Base-by-base conservation (phyloP, 2,113 vertebrate species). In the Leptosomus discolor region DNA sequence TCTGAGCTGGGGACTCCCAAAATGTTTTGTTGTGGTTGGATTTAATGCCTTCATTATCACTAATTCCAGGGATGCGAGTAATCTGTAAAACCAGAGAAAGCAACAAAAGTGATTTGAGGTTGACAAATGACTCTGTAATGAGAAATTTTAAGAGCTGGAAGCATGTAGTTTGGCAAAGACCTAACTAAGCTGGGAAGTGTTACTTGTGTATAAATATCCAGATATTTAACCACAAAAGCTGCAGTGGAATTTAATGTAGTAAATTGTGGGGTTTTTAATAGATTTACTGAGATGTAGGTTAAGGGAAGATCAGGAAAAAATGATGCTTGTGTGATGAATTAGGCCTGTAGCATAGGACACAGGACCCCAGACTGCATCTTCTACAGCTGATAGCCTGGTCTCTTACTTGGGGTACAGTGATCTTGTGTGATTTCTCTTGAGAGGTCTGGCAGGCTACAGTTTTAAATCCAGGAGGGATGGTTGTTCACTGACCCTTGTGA, bases 1-100 rank as follows among this genome's bases (percentile, higher is more conserved):
- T 57, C 50, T 90, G 41, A 90, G 26, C 64, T 45, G 32, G 6
- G 12, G 7, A 63, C 27, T 81, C 41, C 6, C 20, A 57, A 26
- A 64, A 45, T 77, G 45, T 60, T 89, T 56, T 61, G 10, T 43
- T 88, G 41, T 61, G 50, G 20, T 48, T 70, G 23, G 39, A 56
- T 92, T 71, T 79, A 95, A 46, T 92, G 34, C 18, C 24, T 85
- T 85, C 20, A 7, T 94, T 91, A 65, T n/a, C 84, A 46, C 39
- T 54, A 12, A 45, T 77, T 89, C 53, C 21, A 78, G 65, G 73
- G 30, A 37, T 80, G 9, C 30, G 50, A 65, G n/a, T 45, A n/a
- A 84, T 65, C 18, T 0, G 1, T 68, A 71, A 91, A 86, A 58
- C 22, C 27, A 56, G 69, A 85, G 37, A 45, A 77, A 85, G 43